Percentiles rank a stretch among this genome's conserved stretches.
Evolutionary conservation across 2,113 vertebrate species (phyloP).

Genomic region (Lophochroa leadbeateri): DNA sequence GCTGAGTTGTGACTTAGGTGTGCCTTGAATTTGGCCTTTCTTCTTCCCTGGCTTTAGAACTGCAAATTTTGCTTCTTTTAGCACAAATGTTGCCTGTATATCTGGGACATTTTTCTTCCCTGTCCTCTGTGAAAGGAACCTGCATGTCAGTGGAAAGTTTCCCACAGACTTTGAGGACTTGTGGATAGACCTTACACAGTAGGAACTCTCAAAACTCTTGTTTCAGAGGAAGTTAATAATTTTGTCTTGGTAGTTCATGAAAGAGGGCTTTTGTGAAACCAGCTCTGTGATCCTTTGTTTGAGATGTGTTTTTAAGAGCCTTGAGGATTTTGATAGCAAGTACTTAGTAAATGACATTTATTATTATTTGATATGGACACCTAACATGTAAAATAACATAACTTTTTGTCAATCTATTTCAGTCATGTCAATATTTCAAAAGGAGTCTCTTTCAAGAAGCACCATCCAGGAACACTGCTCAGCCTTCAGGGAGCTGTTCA

Average conservation of each 20-base stretch:
- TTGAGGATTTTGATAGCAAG: background rate
- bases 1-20: background rate
- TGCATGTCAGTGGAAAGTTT: background rate
- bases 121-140: background rate
- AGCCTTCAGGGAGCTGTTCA: background rate
- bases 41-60: background rate
- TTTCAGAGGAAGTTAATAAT: background rate
- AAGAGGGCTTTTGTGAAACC: background rate
- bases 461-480: background rate
- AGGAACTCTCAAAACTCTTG: background rate
- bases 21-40: background rate
- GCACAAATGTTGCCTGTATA: background rate
- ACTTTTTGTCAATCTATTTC: background rate
- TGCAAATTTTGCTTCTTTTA: background rate
- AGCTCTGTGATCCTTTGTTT: background rate
- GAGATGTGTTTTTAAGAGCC: background rate
- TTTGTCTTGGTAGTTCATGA: background rate
- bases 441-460: background rate
- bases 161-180: background rate
- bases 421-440: background rate
- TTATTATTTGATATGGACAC: background rate
- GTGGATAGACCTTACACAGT: background rate
- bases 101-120: background rate
- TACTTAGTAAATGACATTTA: background rate
- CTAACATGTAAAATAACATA: background rate